Conservation (phyloP, 1,140 invertebrate genomes). For the Aphaenogaster ashmeadi region DNA sequence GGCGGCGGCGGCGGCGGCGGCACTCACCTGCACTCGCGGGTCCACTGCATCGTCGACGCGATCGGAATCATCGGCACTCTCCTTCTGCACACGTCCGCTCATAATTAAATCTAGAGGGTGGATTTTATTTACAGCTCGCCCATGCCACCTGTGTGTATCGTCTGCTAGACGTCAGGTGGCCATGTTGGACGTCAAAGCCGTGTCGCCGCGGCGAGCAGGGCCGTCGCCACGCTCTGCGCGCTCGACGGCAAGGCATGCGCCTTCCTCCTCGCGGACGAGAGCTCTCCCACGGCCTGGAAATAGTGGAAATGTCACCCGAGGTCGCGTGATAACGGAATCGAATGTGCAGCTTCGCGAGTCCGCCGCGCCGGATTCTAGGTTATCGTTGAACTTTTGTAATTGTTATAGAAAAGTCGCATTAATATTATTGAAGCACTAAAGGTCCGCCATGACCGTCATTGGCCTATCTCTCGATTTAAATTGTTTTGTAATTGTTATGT, state of each 20-base stretch:
- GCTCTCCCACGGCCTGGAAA: neutral
- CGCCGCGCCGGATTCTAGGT: neutral
- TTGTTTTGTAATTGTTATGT: neutral
- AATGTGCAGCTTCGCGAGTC: neutral
- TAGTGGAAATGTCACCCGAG: slow-evolving; percentile 19
- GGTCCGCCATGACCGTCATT: too few species aligned
- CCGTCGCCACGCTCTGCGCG: slow-evolving; percentile 43
- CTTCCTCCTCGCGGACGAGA: slow-evolving; percentile 9
- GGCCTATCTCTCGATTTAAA: too few species aligned
- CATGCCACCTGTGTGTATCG: slow-evolving; percentile 84
- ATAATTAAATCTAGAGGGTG: slow-evolving; percentile 82
- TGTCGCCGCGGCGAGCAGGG: slow-evolving; percentile 60
- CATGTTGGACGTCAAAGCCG: slow-evolving; percentile 81
- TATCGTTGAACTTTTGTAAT: neutral
- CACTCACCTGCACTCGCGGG: slow-evolving; percentile 87
- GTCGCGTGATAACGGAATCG: slow-evolving; percentile 8
- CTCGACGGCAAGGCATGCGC: slow-evolving; percentile 3
- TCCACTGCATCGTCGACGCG: slow-evolving; percentile 86
- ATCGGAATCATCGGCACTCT: slow-evolving; percentile 81
- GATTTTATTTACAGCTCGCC: slow-evolving; percentile 83
- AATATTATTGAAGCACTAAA: too few species aligned
- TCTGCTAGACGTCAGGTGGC: slow-evolving; percentile 84
- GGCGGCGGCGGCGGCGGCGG: neutral
- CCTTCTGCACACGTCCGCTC: slow-evolving; percentile 82
- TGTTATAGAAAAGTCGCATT: neutral